Evolutionary conservation across 2,113 vertebrate genomes (phyloP), one percentile per base, ranked within the genome.

Genomic region (Sebastes fasciatus): DNA sequence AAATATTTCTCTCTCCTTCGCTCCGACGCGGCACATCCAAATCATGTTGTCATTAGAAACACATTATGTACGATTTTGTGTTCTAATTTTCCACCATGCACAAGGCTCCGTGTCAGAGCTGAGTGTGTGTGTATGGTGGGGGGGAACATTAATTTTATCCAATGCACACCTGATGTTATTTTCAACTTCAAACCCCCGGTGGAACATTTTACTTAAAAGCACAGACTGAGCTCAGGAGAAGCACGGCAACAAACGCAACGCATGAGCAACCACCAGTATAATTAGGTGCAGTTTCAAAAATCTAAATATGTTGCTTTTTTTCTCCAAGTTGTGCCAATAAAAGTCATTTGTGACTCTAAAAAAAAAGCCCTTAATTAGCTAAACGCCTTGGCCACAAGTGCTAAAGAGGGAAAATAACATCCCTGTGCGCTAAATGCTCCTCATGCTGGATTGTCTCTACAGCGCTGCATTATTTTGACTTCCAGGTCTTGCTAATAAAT

Each of bases 161-260:
- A 40, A 64, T 66, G 12, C 17, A 11, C 74, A 91, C 89, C 83
- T 88, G 80, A 91, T 86, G 81, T 84, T 88, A 82, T 86, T 86
- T 88, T 67, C 77, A 83, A 75, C 19, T 82, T 72, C 52, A 77
- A 86, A 80, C 23, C 74, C 79, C 62, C 65, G 13, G 58, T 17
- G 68, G 68, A 89, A 77, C 71, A 43, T 83, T 87, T 75, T 42
- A 68, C 57, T 80, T 85, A 78, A 88, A 89, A 91, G 85, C 74
- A 61, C 70, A 80, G 42, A 60, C 42, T 58, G 80, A 77, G 87
- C 75, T 84, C 49, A 55, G 40, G 66, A 87, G 80, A 61, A 51
- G n/a, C 69, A 1, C 46, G 55, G 89, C 49, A 60, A 58, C 78
- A 65, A 79, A 71, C 12, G 71, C 74, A 62, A 79, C 13, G 48